phyloP scores from a whole-genome alignment of 2,888 invertebrate genomes.

The Actias luna region DNA sequence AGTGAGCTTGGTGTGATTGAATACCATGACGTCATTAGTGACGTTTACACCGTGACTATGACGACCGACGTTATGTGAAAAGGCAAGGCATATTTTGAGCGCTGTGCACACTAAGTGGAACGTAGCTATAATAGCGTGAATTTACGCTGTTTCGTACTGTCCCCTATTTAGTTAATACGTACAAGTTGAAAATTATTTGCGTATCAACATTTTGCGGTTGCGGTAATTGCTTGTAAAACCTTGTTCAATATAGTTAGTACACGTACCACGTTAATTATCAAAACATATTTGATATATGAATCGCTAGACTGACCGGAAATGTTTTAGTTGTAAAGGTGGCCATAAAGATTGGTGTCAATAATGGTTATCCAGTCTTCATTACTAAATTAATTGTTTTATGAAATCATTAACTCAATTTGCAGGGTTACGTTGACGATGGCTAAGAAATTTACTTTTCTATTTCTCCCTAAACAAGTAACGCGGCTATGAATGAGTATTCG shows the following conservation, averaged over 20 bases:
- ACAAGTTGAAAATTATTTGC: neutral
- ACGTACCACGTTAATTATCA: neutral
- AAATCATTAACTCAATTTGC: neutral
- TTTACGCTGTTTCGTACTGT: neutral
- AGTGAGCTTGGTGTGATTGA: too few species aligned
- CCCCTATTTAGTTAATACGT: neutral
- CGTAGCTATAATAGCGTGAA: too few species aligned
- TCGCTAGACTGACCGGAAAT: conserved; percentile 17
- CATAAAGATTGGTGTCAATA: neutral
- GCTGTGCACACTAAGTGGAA: too few species aligned
- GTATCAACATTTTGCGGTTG: neutral
- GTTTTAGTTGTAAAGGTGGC: neutral
- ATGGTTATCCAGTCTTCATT: neutral
- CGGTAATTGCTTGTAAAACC: neutral
- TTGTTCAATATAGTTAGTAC: neutral
- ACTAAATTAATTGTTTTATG: neutral
- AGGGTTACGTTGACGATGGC: neutral
- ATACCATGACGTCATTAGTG: too few species aligned
- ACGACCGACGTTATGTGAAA: too few species aligned
- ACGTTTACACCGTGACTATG: too few species aligned
- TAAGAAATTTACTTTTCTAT: neutral
- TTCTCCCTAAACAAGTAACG: neutral
- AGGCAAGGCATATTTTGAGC: too few species aligned
- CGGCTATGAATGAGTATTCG: neutral
- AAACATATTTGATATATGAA: neutral